Percentiles rank a stretch among this genome's conserved stretches.
Evolutionary conservation across 2,888 invertebrate species (phyloP).

Genomic region (Archips xylosteana): DNA sequence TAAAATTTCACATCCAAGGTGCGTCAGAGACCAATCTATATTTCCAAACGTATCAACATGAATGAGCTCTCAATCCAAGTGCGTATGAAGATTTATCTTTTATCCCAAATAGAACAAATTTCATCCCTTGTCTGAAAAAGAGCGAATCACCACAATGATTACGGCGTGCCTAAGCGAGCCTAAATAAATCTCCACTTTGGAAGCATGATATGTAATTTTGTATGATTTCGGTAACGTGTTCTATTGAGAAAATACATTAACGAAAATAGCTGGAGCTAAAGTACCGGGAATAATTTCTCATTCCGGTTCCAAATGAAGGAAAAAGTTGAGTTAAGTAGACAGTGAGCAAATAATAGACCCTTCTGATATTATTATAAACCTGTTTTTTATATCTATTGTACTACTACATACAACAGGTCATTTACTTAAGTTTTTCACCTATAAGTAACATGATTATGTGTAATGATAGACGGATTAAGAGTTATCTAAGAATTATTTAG

Average conservation of each 20-base stretch:
- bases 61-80: not conserved
- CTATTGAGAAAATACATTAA: slow-evolving; percentile 2
- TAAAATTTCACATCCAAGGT: too few relatives aligned
- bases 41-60: not conserved
- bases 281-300: not conserved
- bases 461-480: too few relatives aligned
- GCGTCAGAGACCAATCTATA: not conserved
- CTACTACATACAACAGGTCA: too few relatives aligned
- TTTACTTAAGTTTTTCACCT: too few relatives aligned
- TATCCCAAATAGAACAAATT: not conserved
- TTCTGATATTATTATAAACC: too few relatives aligned
- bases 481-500: too few relatives aligned
- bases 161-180: slow-evolving; percentile 14
- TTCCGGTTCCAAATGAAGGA: not conserved
- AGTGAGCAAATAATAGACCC: too few relatives aligned
- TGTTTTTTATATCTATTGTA: too few relatives aligned
- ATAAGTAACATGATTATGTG: too few relatives aligned
- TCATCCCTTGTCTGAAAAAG: not conserved
- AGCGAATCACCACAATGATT: slow-evolving; percentile 14
- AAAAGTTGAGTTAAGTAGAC: too few relatives aligned
- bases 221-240: slow-evolving; percentile 4
- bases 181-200: slow-evolving; percentile 17
- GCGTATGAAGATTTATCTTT: not conserved
- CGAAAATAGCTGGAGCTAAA: not conserved
- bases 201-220: slow-evolving; percentile 5